phyloP scores from a whole-genome alignment of 2,888 invertebrate genomes.

The Bimastos eiseni region DNA sequence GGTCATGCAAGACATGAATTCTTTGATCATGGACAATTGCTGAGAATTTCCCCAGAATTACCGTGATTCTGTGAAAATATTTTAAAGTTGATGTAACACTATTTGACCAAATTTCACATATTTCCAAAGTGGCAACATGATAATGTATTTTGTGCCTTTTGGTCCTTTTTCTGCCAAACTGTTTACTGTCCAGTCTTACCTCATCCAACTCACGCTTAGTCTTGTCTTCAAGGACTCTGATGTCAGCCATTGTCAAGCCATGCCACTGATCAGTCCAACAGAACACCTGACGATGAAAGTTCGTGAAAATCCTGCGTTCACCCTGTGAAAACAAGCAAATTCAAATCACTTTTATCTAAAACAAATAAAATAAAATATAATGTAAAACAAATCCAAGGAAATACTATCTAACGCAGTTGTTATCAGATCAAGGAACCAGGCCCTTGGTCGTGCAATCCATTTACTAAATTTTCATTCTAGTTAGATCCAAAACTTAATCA shows the following conservation, averaged over 20 bases:
- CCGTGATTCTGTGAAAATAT: no score
- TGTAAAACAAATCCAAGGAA: neutral
- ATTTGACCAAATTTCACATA: no score
- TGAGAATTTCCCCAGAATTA: no score
- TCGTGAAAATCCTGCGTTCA: constrained; percentile 91
- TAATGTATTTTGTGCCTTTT: neutral
- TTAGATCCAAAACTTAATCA: no score
- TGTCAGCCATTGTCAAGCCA: constrained; percentile 96
- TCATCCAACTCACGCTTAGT: constrained; percentile 88
- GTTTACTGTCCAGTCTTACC: constrained; percentile 46
- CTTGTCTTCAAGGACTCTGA: constrained; percentile 91
- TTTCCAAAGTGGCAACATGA: neutral
- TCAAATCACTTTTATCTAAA: neutral
- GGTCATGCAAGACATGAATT: no score
- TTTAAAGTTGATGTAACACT: no score
- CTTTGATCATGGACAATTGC: no score
- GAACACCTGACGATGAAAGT: constrained; percentile 98
- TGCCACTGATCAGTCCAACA: constrained; percentile 98
- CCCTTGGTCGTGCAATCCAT: no score
- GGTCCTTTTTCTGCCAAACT: neutral
- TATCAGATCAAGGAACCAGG: no score
- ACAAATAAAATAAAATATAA: neutral
- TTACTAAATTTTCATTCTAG: no score
- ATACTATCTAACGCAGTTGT: neutral
- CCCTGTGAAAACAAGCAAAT: constrained; percentile 62